These are phyloP conservation scores for Coptodon rendalli DNA, from an alignment of 2,113 vertebrate species.

Conservation along the genomic window DNA sequence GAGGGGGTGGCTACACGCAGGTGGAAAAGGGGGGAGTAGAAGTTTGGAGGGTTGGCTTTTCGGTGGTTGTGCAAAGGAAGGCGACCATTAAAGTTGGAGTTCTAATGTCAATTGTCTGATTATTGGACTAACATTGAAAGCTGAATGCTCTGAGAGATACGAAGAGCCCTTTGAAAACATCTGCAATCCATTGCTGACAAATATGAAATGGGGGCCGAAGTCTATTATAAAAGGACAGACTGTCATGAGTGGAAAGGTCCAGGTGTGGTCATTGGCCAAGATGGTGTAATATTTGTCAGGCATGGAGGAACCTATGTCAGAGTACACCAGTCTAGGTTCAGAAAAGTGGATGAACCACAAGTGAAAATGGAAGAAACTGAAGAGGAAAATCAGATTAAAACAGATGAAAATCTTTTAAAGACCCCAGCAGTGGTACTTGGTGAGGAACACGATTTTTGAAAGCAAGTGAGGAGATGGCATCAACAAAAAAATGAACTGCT, in stretches of 20 bases:
- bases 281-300: neutral
- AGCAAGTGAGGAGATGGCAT: neutral
- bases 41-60: neutral
- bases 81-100: neutral
- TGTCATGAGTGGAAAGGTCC: neutral
- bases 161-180: neutral
- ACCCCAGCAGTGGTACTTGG: neutral
- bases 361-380: neutral
- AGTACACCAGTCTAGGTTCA: neutral
- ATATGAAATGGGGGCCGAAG: neutral
- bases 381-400: neutral
- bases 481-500: neutral
- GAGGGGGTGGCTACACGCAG: neutral
- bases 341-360: neutral
- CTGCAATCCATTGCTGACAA: neutral
- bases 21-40: neutral
- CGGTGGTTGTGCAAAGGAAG: neutral
- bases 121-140: neutral
- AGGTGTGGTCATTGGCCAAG: neutral
- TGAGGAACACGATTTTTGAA: neutral
- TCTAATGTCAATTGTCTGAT: neutral
- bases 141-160: neutral
- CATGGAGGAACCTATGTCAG: neutral
- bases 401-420: neutral
- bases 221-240: neutral